These are phyloP conservation scores for Pseudorectes ferrugineus DNA, from an alignment of 2,113 vertebrate genomes.

Conservation along the genomic window DNA sequence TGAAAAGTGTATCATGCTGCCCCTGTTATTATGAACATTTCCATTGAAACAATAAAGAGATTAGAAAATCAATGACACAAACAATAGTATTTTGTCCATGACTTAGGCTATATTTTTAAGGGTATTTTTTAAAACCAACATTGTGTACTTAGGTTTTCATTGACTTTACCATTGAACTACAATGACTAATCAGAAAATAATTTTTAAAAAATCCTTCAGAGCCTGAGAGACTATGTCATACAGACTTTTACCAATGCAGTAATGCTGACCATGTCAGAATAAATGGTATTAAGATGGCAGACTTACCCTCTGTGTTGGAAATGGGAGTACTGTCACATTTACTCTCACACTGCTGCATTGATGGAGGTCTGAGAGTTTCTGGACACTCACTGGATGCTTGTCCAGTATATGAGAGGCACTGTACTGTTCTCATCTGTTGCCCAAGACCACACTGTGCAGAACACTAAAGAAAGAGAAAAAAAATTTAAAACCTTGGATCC, in stretches of 20 bases:
- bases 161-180: not conserved
- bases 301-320: conserved; percentile 90
- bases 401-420: conserved; percentile 94
- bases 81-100: not conserved
- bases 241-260: not conserved
- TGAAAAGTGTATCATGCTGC: not conserved
- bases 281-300: not conserved
- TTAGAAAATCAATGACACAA: not conserved
- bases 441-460: conserved; percentile 96
- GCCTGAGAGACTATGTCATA: not conserved
- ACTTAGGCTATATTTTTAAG: not conserved
- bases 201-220: not conserved
- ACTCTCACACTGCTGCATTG: conserved; percentile 97
- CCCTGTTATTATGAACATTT: not conserved
- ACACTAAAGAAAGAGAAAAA: conserved; percentile 75
- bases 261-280: not conserved
- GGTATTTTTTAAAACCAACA: not conserved
- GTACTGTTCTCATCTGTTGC: conserved; percentile 93
- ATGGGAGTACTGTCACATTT: conserved; percentile 93
- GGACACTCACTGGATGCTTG: conserved; percentile 90
- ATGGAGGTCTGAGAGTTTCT: conserved; percentile 83
- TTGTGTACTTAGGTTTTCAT: not conserved
- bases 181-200: not conserved
- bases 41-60: not conserved
- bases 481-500: not conserved